phyloP scores from a whole-genome alignment of 2,797 vertebrate genomes.

The Molossus molossus region DNA sequence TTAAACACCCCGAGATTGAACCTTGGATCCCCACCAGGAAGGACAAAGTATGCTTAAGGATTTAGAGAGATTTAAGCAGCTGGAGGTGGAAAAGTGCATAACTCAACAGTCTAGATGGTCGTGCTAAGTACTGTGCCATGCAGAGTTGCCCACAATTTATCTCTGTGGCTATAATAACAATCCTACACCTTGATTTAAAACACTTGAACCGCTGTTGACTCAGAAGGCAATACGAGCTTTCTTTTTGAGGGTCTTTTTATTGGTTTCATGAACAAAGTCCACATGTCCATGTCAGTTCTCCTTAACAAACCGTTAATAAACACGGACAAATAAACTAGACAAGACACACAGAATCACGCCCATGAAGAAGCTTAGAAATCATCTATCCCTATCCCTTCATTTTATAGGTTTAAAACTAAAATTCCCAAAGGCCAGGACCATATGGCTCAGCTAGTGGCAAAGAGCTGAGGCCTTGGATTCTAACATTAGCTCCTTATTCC shows the following conservation, averaged over 20 bases:
- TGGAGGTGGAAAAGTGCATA: neutral
- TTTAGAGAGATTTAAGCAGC: conserved; percentile 65
- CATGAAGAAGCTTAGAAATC: neutral
- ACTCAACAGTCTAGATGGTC: neutral
- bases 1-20: conserved; percentile 53
- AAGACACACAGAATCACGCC: neutral
- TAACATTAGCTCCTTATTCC: neutral
- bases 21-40: neutral
- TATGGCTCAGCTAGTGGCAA: neutral
- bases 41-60: conserved; percentile 20
- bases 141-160: neutral
- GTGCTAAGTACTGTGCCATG: neutral
- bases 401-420: conserved; percentile 2
- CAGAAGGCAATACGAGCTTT: neutral
- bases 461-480: neutral
- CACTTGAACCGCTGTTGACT: neutral
- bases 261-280: conserved; percentile 9
- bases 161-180: conserved; percentile 33
- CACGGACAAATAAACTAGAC: neutral
- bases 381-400: neutral
- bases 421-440: neutral
- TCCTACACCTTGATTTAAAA: conserved; percentile 27
- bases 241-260: neutral
- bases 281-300: neutral
- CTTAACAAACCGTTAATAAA: neutral